Conservation (phyloP, 2,797 vertebrate genomes). For the Sarcoramphus papa region DNA sequence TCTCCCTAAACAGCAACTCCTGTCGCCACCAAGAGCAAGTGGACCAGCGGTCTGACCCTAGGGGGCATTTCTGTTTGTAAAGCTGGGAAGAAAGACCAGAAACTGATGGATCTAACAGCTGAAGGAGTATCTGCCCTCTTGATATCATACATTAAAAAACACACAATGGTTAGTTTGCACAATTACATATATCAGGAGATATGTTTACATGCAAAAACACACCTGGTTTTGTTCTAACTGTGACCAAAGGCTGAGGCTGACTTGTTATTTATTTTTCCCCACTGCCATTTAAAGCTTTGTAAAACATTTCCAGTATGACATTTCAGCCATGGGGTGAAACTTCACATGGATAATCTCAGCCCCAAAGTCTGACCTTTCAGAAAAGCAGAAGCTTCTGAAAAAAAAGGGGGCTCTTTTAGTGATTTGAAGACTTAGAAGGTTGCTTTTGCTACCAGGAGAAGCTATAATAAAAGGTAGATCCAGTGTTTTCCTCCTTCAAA, state of each 20-base stretch:
- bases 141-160: not conserved
- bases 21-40: fast-evolving
- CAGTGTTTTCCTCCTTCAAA: not conserved
- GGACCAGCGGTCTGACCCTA: not conserved
- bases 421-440: not conserved
- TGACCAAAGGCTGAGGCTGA: not conserved
- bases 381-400: not conserved
- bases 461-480: not conserved
- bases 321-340: not conserved
- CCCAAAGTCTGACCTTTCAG: not conserved
- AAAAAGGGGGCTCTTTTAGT: not conserved
- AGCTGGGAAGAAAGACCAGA: not conserved
- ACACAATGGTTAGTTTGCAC: not conserved
- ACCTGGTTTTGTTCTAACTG: not conserved
- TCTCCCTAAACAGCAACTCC: not conserved
- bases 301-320: not conserved
- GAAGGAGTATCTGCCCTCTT: not conserved
- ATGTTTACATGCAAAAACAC: not conserved
- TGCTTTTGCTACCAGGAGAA: not conserved
- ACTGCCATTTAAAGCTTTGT: not conserved
- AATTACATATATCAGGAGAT: not conserved
- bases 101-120: not conserved
- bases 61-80: not conserved
- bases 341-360: not conserved
- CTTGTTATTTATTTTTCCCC: not conserved